A percentile compares a stretch with the other conserved stretches of the same genome.
These are phyloP conservation scores for Hypomesus transpacificus DNA, from an alignment of 2,113 vertebrate species.

Conservation along the genomic window DNA sequence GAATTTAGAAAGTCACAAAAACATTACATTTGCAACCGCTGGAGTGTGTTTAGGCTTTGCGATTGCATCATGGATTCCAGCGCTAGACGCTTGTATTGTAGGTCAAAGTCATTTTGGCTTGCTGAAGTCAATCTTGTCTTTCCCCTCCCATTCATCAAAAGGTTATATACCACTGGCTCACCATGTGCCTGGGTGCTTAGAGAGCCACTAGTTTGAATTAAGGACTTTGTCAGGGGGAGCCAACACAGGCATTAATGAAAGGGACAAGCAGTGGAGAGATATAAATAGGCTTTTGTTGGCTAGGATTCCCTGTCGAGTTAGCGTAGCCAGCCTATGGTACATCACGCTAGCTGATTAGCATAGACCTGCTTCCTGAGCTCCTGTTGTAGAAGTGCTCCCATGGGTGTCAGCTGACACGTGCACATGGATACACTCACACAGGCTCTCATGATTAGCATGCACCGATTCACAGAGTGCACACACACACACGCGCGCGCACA, in stretches of 20 bases:
- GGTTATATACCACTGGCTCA: slow-evolving; percentile 19
- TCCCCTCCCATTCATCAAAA: slow-evolving; percentile 10
- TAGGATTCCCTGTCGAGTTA: slow-evolving; percentile 60
- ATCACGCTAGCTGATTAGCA: slow-evolving; percentile 55
- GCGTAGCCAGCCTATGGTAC: slow-evolving; percentile 37
- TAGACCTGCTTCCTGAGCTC: slow-evolving; percentile 36
- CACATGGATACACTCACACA: not conserved
- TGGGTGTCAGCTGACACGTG: not conserved
- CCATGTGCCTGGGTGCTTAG: slow-evolving; percentile 19
- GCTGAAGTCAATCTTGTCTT: not conserved
- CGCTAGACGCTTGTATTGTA: not conserved
- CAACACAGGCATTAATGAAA: slow-evolving; percentile 44
- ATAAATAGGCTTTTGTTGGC: slow-evolving; percentile 64
- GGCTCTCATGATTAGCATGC: not conserved
- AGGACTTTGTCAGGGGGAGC: slow-evolving; percentile 46
- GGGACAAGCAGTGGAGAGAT: slow-evolving; percentile 45
- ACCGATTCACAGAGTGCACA: not conserved
- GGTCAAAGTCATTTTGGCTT: slow-evolving; percentile 20
- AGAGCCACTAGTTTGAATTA: slow-evolving; percentile 51
- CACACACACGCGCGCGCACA: slow-evolving; percentile 2
- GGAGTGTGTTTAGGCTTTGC: too few species aligned
- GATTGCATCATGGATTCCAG: too few species aligned
- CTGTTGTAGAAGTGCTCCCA: slow-evolving; percentile 36
- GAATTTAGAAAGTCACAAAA: too few species aligned
- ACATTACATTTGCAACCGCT: too few species aligned